Base-by-base conservation (phyloP, 37 sponge, comb jelly and placozoan genomes). In the Bolinopsis microptera region DNA sequence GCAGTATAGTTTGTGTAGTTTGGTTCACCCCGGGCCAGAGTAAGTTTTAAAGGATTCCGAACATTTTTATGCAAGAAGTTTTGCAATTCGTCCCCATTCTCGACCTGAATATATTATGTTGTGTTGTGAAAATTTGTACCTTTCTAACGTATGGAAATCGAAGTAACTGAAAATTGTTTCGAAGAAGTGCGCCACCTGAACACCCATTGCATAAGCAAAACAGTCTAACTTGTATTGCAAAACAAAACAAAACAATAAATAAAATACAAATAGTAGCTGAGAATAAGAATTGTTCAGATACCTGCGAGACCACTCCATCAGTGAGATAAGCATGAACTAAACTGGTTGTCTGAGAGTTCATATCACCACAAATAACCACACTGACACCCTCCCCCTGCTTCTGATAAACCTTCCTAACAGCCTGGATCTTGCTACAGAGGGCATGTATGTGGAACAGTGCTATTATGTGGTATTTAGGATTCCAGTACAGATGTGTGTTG, bases 401-500 rank as follows among this genome's bases (percentile, higher is more conserved):
- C 31, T 72, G 3, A 23, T 36, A 82, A 9, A 23, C 23, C 3
- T 82, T 23, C 31, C 13, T 35, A 2, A 82, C 38, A 23, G 3
- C 38, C 38, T 31, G 38, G 22, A 82, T 36, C 83, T 82, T 82
- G 13, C 36, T 82, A 32, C 83, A 82, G 5, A 82, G 5, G 13
- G 83, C 83, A 35, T 82, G 83, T 18, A 35, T 23, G 83, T 82
- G 83, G 1, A 82, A 23, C 38, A 82, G 38, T 31, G 35, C 31
- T 30, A 82, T 35, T 35, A 36, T 23, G 36, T 32, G 38, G 32
- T 82, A 82, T 13, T 18, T 23, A 82, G 83, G 83, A 32, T 82
- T 82, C 83, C 83, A 82, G 38, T 23, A 82, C 3, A 82, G 38
- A 35, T 82, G 83, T 24, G 83, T 82, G 38, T 82, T 82, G 35